Percentiles rank a stretch among this genome's conserved stretches.
Evolutionary conservation across 2,888 invertebrate genomes (phyloP).

Genomic region (Netelia virgata): DNA sequence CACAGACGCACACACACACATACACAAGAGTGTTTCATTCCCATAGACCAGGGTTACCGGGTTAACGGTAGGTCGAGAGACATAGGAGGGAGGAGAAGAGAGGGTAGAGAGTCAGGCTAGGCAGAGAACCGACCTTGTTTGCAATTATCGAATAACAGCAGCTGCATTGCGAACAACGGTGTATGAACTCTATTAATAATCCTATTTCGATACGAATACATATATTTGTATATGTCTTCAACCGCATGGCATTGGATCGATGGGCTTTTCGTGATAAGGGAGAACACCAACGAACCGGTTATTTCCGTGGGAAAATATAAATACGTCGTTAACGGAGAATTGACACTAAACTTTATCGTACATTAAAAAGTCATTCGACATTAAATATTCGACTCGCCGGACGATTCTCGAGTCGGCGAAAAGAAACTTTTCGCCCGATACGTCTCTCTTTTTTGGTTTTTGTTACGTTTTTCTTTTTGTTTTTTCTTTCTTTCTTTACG

Average conservation of each 20-base stretch:
- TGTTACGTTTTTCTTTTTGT: background rate
- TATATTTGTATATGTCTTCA: background rate
- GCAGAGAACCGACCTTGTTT: conserved; percentile 41
- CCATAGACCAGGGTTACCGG: conserved; percentile 32
- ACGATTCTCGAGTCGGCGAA: no score
- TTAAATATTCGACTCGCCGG: no score
- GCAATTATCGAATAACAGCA: conserved; percentile 52
- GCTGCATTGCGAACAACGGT: conserved; percentile 3
- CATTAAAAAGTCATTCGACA: no score
- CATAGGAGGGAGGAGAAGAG: no score
- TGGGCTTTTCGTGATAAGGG: background rate
- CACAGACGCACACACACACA: background rate
- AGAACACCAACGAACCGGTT: no score
- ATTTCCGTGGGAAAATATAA: no score
- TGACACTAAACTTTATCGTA: no score
- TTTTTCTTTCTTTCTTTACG: conserved; percentile 21
- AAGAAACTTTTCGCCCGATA: no score
- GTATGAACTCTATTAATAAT: conserved; percentile 34
- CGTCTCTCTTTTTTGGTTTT: background rate
- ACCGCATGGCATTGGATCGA: background rate
- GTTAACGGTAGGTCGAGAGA: no score
- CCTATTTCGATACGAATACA: conserved; percentile 3
- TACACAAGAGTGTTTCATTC: conserved; percentile 25
- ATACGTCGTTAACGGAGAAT: no score
- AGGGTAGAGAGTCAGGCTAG: background rate